Percentiles rank a stretch among this genome's conserved stretches.
phyloP scores from a whole-genome alignment of 2,888 invertebrate genomes.

The Hydriomena furcata region DNA sequence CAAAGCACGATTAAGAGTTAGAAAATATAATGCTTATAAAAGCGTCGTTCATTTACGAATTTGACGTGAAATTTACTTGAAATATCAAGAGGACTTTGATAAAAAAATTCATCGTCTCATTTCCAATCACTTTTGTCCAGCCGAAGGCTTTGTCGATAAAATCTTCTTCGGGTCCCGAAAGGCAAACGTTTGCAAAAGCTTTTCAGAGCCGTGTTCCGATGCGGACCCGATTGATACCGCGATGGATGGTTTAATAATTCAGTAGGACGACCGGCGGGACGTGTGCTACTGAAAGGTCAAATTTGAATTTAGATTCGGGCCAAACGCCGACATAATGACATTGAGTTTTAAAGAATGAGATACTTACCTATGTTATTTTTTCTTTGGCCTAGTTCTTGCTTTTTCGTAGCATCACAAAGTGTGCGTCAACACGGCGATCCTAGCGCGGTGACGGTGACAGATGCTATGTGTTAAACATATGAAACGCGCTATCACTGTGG shows the following conservation, averaged over 20 bases:
- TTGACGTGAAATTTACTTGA: too few relatives aligned
- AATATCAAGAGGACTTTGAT: too few relatives aligned
- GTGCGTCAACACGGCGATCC: too few relatives aligned
- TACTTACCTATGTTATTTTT: too few relatives aligned
- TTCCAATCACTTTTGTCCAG: slow-evolving; percentile 24
- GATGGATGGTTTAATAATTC: slow-evolving; percentile 61
- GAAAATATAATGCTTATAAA: too few relatives aligned
- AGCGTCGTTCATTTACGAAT: too few relatives aligned
- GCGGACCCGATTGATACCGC: slow-evolving; percentile 55
- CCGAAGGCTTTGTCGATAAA: slow-evolving; percentile 30
- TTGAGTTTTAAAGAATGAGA: slow-evolving; percentile 18
- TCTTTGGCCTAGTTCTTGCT: too few relatives aligned
- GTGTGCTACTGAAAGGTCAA: slow-evolving; percentile 29
- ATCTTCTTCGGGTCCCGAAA: slow-evolving; percentile 41
- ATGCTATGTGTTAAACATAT: too few relatives aligned
- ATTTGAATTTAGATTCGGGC: slow-evolving; percentile 26
- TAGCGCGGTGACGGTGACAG: too few relatives aligned
- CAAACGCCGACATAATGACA: slow-evolving; percentile 8
- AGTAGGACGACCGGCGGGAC: slow-evolving; percentile 46
- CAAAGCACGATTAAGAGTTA: too few relatives aligned
- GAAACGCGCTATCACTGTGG: too few relatives aligned
- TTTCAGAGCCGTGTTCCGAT: slow-evolving; percentile 25
- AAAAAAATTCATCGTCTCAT: slow-evolving; percentile 19
- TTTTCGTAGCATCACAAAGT: too few relatives aligned
- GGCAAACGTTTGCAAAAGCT: slow-evolving; percentile 36